These are phyloP conservation scores for Pitangus sulphuratus DNA, from an alignment of 2,797 vertebrate species.

Conservation along the genomic window DNA sequence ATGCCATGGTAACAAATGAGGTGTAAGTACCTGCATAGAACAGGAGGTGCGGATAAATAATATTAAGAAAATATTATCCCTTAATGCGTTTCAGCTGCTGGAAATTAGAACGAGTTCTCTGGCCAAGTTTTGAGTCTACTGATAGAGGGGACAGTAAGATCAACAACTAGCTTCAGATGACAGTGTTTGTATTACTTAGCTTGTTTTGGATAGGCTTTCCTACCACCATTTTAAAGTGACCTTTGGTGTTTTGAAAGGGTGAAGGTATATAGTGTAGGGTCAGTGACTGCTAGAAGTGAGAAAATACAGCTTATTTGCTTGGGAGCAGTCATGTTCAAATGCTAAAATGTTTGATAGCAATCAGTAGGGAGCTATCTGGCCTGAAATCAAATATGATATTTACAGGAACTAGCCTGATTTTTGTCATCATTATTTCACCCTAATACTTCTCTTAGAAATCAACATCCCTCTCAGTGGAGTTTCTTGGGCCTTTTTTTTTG, in stretches of 20 bases:
- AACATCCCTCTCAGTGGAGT: not conserved
- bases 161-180: not conserved
- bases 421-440: not conserved
- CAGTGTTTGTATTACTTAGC: not conserved
- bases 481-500: accelerated
- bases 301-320: not conserved
- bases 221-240: not conserved
- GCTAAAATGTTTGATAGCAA: not conserved
- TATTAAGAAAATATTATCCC: slow-evolving; percentile 19
- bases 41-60: not conserved
- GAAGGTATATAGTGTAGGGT: not conserved
- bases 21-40: slow-evolving; percentile 21
- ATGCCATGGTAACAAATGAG: slow-evolving; percentile 53
- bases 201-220: not conserved
- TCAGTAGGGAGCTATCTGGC: not conserved
- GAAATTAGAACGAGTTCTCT: not conserved
- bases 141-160: not conserved
- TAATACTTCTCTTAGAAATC: not conserved
- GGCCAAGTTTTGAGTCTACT: not conserved
- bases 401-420: not conserved
- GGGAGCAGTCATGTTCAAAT: not conserved
- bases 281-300: not conserved
- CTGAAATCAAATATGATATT: not conserved
- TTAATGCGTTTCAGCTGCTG: not conserved
- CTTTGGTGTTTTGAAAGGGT: not conserved